A percentile compares a stretch with the other conserved stretches of the same genome.
These are phyloP conservation scores for Drosophila merina DNA, from an alignment of 2,888 invertebrate genomes.

Conservation along the genomic window DNA sequence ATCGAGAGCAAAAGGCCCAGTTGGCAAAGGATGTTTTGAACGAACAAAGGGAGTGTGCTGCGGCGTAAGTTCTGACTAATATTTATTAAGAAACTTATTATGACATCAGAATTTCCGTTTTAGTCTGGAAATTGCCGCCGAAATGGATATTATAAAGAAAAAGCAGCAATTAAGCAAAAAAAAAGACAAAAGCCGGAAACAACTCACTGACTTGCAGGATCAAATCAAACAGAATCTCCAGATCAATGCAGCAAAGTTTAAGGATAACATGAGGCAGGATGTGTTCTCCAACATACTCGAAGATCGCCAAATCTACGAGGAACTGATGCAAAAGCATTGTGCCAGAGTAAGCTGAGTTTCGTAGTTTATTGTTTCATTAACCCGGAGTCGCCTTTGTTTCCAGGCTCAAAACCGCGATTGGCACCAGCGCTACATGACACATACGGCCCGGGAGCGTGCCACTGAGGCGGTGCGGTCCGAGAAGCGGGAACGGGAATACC, in stretches of 20 bases:
- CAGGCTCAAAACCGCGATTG: constrained; percentile 48
- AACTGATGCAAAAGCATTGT: constrained; percentile 36
- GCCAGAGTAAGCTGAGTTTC: constrained; percentile 39
- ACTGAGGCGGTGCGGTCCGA: constrained; percentile 6
- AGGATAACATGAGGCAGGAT: constrained; percentile 20
- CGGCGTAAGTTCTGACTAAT: constrained; percentile 21
- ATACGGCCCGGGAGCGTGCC: constrained; percentile 31
- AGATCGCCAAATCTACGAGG: constrained; percentile 43
- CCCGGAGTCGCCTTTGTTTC: background rate
- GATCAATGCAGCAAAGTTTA: background rate
- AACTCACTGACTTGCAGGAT: constrained; percentile 32
- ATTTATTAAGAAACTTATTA: background rate
- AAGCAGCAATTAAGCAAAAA: background rate
- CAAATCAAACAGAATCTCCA: constrained; percentile 34
- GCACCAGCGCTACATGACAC: constrained; percentile 46
- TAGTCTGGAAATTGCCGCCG: constrained; percentile 28
- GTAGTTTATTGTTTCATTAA: background rate
- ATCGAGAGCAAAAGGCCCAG: constrained; percentile 12
- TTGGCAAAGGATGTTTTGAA: constrained; percentile 3
- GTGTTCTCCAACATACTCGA: constrained; percentile 30
- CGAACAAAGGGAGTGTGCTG: constrained; percentile 23
- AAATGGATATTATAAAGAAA: constrained; percentile 13
- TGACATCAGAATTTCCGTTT: background rate
- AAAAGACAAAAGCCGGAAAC: constrained; percentile 28
- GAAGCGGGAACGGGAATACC: constrained; percentile 26